Conservation (phyloP, 2,113 vertebrate species). For the Sorex fumeus region DNA sequence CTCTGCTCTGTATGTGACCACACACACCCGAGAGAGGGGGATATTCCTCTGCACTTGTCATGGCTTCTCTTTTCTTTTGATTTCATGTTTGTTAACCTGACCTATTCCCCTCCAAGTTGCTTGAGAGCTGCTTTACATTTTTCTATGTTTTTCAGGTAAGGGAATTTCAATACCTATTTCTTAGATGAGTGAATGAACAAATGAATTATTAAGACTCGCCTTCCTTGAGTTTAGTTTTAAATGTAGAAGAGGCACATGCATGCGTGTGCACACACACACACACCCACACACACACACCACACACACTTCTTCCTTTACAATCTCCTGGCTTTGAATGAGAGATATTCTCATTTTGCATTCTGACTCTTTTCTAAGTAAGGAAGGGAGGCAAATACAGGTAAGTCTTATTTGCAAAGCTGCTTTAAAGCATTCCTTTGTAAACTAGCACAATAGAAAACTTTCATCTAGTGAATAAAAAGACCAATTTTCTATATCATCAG, state of each 20-base stretch:
- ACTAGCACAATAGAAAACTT: background rate
- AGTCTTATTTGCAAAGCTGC: slow-evolving; percentile 62
- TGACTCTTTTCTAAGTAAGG: slow-evolving; percentile 29
- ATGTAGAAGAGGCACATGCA: background rate
- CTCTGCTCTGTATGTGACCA: background rate
- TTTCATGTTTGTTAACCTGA: background rate
- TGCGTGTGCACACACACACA: too few species aligned
- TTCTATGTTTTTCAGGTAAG: background rate
- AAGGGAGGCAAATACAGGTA: background rate
- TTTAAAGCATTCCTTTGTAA: slow-evolving; percentile 44
- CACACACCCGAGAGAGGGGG: background rate
- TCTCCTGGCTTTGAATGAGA: background rate
- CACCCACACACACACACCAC: too few species aligned
- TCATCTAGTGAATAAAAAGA: slow-evolving; percentile 52
- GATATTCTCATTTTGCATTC: background rate
- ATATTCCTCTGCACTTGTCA: background rate
- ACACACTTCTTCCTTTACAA: background rate
- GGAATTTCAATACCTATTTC: background rate
- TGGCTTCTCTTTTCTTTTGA: slow-evolving; percentile 14
- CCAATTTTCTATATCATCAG: background rate
- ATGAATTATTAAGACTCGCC: background rate
- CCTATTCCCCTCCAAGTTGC: background rate
- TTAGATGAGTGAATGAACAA: background rate
- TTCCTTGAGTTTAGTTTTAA: slow-evolving; percentile 4
- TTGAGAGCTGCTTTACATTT: background rate